Evolutionary conservation across 2,888 invertebrate species (phyloP), one percentile per base, ranked within the genome.

Genomic region (Drosophila monieri): DNA sequence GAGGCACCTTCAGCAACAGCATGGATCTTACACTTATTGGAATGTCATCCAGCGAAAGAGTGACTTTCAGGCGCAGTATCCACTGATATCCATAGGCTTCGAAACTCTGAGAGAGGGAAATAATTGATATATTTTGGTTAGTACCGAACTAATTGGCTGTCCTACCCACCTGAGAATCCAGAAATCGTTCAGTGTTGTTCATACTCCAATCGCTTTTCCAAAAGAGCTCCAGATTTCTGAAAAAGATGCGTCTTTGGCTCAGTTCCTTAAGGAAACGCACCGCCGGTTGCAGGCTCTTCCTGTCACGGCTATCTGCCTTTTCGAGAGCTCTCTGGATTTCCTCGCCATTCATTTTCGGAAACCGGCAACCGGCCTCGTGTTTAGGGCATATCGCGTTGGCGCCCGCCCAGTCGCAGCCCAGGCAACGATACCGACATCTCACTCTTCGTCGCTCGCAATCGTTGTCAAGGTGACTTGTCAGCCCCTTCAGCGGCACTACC

Each of bases 351-450:
- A 48, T 62, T 1, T 46, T 1, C 0, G 47, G 23, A 18, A 51
- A 6, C 0, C 0, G 5, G 48, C 77, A 77, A 15, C 0, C 12
- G 0, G 12, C 10, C 37, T 70, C 64, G n/a, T 77, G 78, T 2
- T 32, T 23, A 0, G 0, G 37, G 2, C 54, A 25, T 0, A 14
- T 14, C 8, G 48, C 54, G 6, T 54, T 44, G 2, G 25, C 27
- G 12, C 75, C 72, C n/a, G 15, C 6, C 78, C 77, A 77, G 6
- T 1, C 21, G 52, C 77, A 77, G 41, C 77, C 77, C 10, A 77
- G 52, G 6, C 62, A 66, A 4, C 37, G 59, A n/a, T 65, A 69
- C 15, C 43, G 21, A 35, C 77, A 78, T 0, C 18, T 6, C 2
- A 75, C 73, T n/a, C 12, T 0, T 0, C 78, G 73, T 43, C 53